Conservation (phyloP, 2,113 vertebrate species). For the Dromiciops gliroides region DNA sequence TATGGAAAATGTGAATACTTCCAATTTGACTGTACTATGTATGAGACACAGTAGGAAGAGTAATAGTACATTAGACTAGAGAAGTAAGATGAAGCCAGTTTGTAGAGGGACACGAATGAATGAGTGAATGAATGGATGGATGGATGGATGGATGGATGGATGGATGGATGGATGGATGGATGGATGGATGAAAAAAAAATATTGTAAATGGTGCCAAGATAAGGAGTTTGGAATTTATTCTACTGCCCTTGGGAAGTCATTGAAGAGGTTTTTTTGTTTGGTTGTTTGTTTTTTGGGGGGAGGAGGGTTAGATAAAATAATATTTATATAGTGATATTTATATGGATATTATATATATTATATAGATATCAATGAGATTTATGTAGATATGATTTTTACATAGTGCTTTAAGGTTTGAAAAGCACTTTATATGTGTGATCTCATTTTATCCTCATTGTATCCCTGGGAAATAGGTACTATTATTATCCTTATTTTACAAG, state of each 20-base stretch:
- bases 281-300: too few relatives aligned
- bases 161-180: too few relatives aligned
- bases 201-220: background rate
- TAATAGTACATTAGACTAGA: background rate
- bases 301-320: background rate
- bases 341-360: too few relatives aligned
- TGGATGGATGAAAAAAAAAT: background rate
- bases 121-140: background rate
- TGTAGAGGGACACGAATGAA: background rate
- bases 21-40: background rate
- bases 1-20: background rate
- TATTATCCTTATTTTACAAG: background rate
- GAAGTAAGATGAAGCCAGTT: background rate
- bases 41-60: background rate
- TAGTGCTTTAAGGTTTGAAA: background rate
- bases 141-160: too few relatives aligned
- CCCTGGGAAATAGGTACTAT: background rate
- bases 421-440: background rate
- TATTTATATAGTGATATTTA: too few relatives aligned
- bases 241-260: background rate
- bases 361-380: too few relatives aligned
- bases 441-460: background rate
- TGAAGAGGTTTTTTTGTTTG: background rate
- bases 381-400: too few relatives aligned
- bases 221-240: background rate